Percentiles rank a stretch among this genome's conserved stretches.
Conservation (phyloP, 1,140 invertebrate genomes). For the Meloidogyne hapla region DNA sequence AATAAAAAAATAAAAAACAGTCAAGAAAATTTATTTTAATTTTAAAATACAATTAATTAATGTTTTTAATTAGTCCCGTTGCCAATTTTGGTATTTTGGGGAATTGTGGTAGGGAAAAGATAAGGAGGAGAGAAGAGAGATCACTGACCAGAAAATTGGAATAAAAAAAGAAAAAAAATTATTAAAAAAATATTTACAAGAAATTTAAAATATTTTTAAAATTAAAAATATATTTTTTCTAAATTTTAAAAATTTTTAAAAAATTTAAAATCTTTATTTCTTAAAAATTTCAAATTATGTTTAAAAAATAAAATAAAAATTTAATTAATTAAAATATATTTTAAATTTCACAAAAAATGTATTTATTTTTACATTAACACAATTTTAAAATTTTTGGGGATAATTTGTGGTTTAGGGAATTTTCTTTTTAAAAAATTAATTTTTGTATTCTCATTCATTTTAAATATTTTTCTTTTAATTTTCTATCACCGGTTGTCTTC, state of each 20-base stretch:
- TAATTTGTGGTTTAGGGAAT: background rate
- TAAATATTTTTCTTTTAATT: background rate
- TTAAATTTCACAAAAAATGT: background rate
- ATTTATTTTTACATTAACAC: slow-evolving; percentile 2
- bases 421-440: background rate
- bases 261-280: too few relatives aligned
- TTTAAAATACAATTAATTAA: background rate
- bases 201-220: background rate
- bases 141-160: background rate
- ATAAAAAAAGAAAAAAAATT: too few relatives aligned
- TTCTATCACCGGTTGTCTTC: slow-evolving; percentile 30
- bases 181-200: background rate
- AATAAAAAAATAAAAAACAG: background rate
- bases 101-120: background rate
- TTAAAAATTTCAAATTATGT: too few relatives aligned
- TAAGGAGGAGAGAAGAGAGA: background rate
- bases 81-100: background rate
- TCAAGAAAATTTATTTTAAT: background rate
- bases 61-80: background rate
- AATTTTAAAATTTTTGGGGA: background rate
- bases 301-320: too few relatives aligned
- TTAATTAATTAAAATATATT: background rate
- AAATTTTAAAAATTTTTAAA: background rate
- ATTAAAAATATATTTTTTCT: background rate
- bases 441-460: background rate